phyloP scores from a whole-genome alignment of 2,888 invertebrate species.

The Acrobasis repandana region DNA sequence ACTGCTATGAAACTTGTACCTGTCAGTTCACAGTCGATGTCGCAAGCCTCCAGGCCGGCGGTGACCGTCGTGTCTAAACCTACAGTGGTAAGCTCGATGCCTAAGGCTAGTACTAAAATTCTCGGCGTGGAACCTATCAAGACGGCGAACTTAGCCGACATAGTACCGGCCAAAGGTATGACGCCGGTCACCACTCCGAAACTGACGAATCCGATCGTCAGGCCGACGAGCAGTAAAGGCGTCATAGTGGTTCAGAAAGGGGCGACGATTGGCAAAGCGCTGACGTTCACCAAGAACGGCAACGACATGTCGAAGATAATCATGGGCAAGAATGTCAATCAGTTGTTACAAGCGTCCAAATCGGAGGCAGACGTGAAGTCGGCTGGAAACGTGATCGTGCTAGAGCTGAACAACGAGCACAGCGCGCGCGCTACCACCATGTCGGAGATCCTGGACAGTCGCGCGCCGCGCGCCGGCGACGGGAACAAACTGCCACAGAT shows the following conservation, averaged over 20 bases:
- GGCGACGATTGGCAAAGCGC: constrained; percentile 73
- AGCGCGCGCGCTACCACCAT: constrained; percentile 71
- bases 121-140: constrained; percentile 58
- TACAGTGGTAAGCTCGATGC: constrained; percentile 49
- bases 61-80: constrained; percentile 66
- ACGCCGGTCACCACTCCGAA: constrained; percentile 65
- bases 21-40: constrained; percentile 62
- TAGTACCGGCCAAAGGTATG: constrained; percentile 71
- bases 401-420: constrained; percentile 77
- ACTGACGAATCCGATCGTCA: constrained; percentile 69
- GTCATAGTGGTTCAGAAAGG: constrained; percentile 85
- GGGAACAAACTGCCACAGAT: constrained; percentile 56
- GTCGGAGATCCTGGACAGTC: constrained; percentile 74
- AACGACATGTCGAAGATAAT: constrained; percentile 79
- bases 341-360: constrained; percentile 69
- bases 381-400: constrained; percentile 72
- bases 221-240: constrained; percentile 76
- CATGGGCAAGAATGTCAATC: constrained; percentile 78
- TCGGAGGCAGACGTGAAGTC: constrained; percentile 65
- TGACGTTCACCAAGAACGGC: constrained; percentile 73
- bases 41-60: constrained; percentile 52
- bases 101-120: constrained; percentile 54
- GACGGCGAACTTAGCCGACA: constrained; percentile 76
- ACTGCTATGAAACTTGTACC: constrained; percentile 76
- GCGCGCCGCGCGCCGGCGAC: constrained; percentile 49